These are phyloP conservation scores for Phodopus roborovskii DNA, from an alignment of 2,113 vertebrate species.

Conservation along the genomic window DNA sequence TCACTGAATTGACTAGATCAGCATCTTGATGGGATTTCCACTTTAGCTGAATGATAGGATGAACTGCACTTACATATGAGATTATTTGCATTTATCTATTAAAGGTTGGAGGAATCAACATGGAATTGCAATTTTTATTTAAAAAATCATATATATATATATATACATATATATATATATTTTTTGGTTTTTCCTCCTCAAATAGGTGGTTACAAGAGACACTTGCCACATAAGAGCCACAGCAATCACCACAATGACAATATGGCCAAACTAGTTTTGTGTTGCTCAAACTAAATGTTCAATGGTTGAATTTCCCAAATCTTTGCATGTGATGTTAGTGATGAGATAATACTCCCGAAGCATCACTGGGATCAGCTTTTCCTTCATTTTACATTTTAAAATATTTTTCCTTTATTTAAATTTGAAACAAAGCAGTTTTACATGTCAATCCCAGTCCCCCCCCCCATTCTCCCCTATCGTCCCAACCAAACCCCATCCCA, in stretches of 20 bases:
- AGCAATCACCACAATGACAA: not conserved
- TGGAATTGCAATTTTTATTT: conserved; percentile 10
- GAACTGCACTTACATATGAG: not conserved
- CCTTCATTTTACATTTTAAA: not conserved
- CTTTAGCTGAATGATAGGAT: not conserved
- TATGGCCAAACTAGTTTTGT: not conserved
- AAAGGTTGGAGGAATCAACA: not conserved
- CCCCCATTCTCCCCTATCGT: too few species aligned
- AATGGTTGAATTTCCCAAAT: not conserved
- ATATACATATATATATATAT: too few species aligned
- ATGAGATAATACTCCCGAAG: not conserved
- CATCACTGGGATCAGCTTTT: not conserved
- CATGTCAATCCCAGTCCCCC: too few species aligned
- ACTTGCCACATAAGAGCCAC: not conserved
- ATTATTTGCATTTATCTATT: not conserved
- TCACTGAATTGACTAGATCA: not conserved
- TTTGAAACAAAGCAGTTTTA: too few species aligned
- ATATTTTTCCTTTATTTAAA: too few species aligned
- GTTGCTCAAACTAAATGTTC: not conserved
- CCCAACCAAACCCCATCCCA: too few species aligned
- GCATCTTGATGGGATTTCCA: not conserved
- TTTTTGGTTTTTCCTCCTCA: not conserved
- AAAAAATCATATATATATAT: not conserved
- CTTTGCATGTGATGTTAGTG: not conserved
- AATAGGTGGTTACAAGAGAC: not conserved